Base-by-base conservation (phyloP, 2,113 vertebrate genomes). In the Myotis yumanensis region DNA sequence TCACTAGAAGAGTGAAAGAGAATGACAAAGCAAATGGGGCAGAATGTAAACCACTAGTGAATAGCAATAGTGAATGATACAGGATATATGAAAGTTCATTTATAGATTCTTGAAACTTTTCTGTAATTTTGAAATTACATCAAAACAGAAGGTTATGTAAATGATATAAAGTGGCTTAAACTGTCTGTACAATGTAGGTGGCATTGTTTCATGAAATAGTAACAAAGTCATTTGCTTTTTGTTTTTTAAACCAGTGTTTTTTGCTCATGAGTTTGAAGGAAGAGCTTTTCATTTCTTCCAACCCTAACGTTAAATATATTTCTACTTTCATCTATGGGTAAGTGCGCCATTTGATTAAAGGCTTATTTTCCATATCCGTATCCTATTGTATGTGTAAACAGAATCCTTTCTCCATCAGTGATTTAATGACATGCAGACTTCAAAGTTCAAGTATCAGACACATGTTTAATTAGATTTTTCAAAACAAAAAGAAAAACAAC, bases 391-490 rank as follows among this genome's bases (percentile, higher is more conserved):
- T 10, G 18, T 59, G 22, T 23, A 20, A 85, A 88, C 5, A n/a
- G 22, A 68, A 69, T 89, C 37, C 4, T 8, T 35, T 14, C 11
- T 22, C 20, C 43, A 71, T 69, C n/a, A 46, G 11, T 59, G 22
- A 87, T 5, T 62, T 62, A 62, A 68, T 17, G 17, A 69, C 51
- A 82, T 23, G 35, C 4, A 79, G 14, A 80, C 3, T 77, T 23
- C n/a, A 84, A 90, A 92, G 88, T 89, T 72, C 18, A 72, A 43
- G 1, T 62, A 43, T 88, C 88, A 82, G 30, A 94, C 43, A 73
- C 5, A 8, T n/a, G 0, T n/a, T 73, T 40, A 73, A 32, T 20
- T 75, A 4, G 11, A 68, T 69, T 46, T 81, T 93, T 75, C 16
- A 93, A 59, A 62, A 81, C 43, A 54, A 35, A 91, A 51, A 14